Base-by-base conservation (phyloP, 2,888 invertebrate genomes). In the Flexamia atlantica region DNA sequence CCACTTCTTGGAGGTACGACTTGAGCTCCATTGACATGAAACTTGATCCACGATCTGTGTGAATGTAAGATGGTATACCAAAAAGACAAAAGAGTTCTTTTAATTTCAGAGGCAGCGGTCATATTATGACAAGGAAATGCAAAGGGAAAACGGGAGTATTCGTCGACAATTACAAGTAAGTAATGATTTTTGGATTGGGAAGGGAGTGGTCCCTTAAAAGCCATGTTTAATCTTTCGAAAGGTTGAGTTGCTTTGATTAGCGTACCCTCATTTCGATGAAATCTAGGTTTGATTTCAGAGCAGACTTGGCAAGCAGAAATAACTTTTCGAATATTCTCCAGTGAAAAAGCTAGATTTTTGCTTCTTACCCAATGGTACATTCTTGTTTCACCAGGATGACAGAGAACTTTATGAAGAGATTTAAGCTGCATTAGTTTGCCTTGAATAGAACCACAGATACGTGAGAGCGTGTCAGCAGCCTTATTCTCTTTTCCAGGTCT, bases 91-190 rank as follows among this genome's bases (percentile, higher is more conserved):
- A 81, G 9, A 81, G 32, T 81, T 40, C 60, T 17, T 57, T 60
- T 5, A 85, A 68, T 7, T 46, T 50, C 81, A 70, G 84, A 83
- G 10, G 53, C 53, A 25, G 79, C 32, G 42, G 80, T 79, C 79
- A 80, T 64, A 80, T 85, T 70, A 0, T 57, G 40, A 46, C 84
- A 84, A n/a, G 84, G 70, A 70, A 85, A 86, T 23, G 85, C 81
- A 60, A 87, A 87, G 1, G n/a, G n/a, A n/a, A n/a, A n/a, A n/a
- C 20, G 53, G 10, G 20, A 53, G 23, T 53, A 53, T 23, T 53
- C 53, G 53, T 53, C 53, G 7, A 53, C 23, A 7, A 53, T 23
- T 2, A 23, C 30, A n/a, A 68, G 68, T 23, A 68, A 68, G n/a
- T 68, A 68, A 3, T 32, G 68, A 68, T 28, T 32, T 30, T n/a